A percentile compares a stretch with the other conserved stretches of the same genome.
Evolutionary conservation across 1,140 invertebrate species (phyloP).

Genomic region (Ericerus pela): DNA sequence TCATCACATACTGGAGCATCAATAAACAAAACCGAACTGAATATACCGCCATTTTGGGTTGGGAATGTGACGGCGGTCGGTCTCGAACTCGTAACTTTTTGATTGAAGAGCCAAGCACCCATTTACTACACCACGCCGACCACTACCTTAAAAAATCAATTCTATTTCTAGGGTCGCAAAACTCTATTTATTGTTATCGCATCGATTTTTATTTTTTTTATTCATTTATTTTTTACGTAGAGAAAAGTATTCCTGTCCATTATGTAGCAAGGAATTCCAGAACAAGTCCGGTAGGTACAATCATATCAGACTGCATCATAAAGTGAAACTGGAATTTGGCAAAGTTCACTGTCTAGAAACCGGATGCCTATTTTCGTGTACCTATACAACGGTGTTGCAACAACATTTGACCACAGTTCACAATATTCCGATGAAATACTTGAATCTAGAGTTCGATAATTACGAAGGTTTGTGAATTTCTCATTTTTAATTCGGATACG

Average conservation of each 20-base stretch:
- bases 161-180: no score
- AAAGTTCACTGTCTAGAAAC: conserved; percentile 4
- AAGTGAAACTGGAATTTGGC: conserved; percentile 5
- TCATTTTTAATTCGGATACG: neutral
- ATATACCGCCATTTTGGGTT: no score
- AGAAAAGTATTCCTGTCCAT: neutral
- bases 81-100: no score
- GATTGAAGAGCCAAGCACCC: no score
- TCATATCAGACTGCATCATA: neutral
- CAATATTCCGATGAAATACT: conserved; percentile 5
- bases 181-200: no score
- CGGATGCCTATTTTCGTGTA: conserved; percentile 1
- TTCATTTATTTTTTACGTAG: no score
- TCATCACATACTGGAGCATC: no score
- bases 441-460: neutral
- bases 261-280: neutral
- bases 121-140: no score
- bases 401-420: neutral
- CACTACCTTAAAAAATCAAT: no score
- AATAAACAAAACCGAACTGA: no score
- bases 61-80: no score
- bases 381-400: neutral
- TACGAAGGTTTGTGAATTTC: conserved; percentile 3
- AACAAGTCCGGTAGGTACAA: conserved; percentile 5
- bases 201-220: no score